Evolutionary conservation across 92 coral and sea anemone species (phyloP).

Genomic region (Palythoa grandiflora): DNA sequence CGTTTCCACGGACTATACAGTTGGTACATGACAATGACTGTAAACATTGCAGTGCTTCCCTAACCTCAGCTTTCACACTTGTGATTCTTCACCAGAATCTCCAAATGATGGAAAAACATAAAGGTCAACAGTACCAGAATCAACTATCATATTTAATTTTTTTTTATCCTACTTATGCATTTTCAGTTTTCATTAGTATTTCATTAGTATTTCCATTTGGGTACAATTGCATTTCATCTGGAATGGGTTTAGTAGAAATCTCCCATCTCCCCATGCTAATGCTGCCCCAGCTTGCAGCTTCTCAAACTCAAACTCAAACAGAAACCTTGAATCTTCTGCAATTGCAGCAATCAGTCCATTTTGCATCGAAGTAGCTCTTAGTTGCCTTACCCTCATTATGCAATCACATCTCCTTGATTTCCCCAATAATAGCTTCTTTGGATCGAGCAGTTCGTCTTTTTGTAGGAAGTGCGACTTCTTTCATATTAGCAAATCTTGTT

Average conservation of each 20-base stretch:
- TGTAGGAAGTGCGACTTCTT: not conserved
- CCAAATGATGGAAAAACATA: slow-evolving; percentile 57
- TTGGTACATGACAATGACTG: slow-evolving; percentile 32
- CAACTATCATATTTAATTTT: slow-evolving; percentile 63
- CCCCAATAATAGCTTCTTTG: slow-evolving; percentile 50
- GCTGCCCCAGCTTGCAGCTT: slow-evolving; percentile 29
- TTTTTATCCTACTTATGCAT: slow-evolving; percentile 53
- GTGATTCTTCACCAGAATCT: slow-evolving; percentile 44
- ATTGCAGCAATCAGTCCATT: slow-evolving; percentile 58
- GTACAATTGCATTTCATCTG: slow-evolving; percentile 24
- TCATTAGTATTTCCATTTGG: slow-evolving; percentile 22
- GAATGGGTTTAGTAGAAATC: slow-evolving; percentile 36
- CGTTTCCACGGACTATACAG: not conserved
- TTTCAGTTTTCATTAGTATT: slow-evolving; percentile 29
- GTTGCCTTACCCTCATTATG: slow-evolving; percentile 51
- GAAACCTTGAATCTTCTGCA: slow-evolving; percentile 44
- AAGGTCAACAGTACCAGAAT: slow-evolving; percentile 48
- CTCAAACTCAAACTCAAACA: slow-evolving; percentile 34
- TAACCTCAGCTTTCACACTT: slow-evolving; percentile 39
- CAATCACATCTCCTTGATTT: slow-evolving; percentile 63
- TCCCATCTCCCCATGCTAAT: slow-evolving; percentile 22
- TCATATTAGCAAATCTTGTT: not conserved
- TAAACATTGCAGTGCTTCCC: slow-evolving; percentile 42
- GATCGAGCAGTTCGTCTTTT: not conserved
- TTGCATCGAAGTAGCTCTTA: slow-evolving; percentile 47